Evolutionary conservation across 2,888 invertebrate species (phyloP).

Genomic region (Oscheius myriophilus): DNA sequence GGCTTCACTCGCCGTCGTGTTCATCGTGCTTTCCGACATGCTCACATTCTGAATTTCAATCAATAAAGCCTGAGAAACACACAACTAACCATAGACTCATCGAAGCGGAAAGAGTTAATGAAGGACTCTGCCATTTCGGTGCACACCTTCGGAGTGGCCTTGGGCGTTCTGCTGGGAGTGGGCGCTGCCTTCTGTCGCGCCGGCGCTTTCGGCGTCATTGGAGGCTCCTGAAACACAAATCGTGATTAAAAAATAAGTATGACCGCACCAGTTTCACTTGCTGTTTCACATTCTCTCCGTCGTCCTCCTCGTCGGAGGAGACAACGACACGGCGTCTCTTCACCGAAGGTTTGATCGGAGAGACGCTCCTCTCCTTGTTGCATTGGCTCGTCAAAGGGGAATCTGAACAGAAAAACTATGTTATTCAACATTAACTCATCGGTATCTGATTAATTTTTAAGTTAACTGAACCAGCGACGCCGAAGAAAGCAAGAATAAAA

Average conservation of each 20-base stretch:
- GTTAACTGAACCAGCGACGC: no score
- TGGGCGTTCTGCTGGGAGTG: neutral
- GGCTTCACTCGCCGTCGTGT: neutral
- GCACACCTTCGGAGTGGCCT: neutral
- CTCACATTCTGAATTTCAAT: constrained; percentile 7
- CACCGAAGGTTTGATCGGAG: constrained; percentile 4
- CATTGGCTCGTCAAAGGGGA: constrained; percentile 8
- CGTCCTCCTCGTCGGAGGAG: constrained; percentile 54
- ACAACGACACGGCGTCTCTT: constrained; percentile 46
- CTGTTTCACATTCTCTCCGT: constrained; percentile 27
- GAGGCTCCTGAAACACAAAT: neutral
- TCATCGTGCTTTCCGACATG: constrained; percentile 18
- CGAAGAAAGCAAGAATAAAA: no score
- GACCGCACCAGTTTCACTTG: neutral
- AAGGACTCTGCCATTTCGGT: constrained; percentile 39
- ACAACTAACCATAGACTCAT: constrained; percentile 26
- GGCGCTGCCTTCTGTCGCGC: neutral
- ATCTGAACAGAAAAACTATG: neutral
- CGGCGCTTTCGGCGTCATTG: neutral
- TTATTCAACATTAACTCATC: no score
- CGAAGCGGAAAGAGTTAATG: constrained; percentile 36
- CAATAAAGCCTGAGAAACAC: constrained; percentile 3
- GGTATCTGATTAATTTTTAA: no score
- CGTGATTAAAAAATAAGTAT: neutral
- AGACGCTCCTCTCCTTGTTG: constrained; percentile 4